Evolutionary conservation across 2,113 vertebrate species (phyloP).

Genomic region (Larimichthys polyactis): DNA sequence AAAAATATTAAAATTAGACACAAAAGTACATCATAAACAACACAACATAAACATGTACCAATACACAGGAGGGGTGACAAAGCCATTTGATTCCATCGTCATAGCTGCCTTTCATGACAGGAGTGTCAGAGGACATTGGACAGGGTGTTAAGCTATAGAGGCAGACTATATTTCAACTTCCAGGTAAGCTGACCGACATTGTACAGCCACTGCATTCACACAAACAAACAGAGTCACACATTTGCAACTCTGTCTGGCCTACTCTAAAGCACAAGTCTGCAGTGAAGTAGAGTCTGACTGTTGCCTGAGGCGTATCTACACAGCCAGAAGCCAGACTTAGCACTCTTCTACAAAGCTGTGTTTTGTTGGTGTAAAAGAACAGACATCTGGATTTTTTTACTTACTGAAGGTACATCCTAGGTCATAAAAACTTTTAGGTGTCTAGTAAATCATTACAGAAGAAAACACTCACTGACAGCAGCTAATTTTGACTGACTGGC

Average conservation of each 20-base stretch:
- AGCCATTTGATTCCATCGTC: neutral
- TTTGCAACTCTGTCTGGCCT: conserved; percentile 22
- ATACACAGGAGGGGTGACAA: neutral
- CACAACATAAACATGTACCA: neutral
- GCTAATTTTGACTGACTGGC: conserved; percentile 14
- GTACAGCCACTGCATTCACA: neutral
- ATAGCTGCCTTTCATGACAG: neutral
- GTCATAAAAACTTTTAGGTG: neutral
- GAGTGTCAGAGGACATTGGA: too few relatives aligned
- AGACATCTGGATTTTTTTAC: conserved; percentile 3
- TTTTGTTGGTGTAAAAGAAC: neutral
- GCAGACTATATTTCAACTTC: neutral
- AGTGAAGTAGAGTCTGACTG: conserved; percentile 8
- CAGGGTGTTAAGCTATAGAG: neutral
- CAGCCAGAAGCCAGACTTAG: neutral
- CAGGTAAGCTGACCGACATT: conserved; percentile 3
- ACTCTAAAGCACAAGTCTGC: neutral
- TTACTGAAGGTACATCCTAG: neutral
- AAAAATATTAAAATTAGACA: neutral
- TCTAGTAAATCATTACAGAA: conserved; percentile 33
- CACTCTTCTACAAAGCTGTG: neutral
- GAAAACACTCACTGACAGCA: neutral
- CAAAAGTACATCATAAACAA: neutral
- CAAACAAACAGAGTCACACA: neutral
- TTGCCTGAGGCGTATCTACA: conserved; percentile 8